Conservation (phyloP, 2,888 invertebrate species). For the Stenolophus ochropezus region DNA sequence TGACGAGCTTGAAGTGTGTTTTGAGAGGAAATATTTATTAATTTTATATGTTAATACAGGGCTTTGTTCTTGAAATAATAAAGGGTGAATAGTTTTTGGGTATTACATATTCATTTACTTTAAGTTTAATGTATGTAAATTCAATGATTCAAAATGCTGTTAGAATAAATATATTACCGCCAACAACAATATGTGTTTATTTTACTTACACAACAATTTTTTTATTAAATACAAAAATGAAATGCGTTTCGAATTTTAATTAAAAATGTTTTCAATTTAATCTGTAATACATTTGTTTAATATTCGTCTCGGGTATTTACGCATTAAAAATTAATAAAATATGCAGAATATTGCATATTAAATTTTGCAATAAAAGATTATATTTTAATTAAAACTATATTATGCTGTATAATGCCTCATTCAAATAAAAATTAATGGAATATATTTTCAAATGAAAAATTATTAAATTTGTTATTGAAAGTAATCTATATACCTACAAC, state of each 20-base stretch:
- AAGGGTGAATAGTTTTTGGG: background rate
- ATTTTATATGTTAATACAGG: constrained; percentile 16
- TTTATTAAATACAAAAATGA: no score
- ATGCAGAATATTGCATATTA: background rate
- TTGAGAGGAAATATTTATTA: constrained; percentile 27
- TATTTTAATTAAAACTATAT: background rate
- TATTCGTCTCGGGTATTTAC: background rate
- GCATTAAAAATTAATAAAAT: background rate
- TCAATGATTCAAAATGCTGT: background rate
- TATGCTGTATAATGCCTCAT: background rate
- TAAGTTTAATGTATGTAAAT: background rate
- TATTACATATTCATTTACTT: background rate
- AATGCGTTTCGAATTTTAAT: background rate
- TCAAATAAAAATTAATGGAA: background rate
- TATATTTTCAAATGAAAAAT: background rate
- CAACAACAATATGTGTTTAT: no score
- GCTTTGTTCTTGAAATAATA: constrained; percentile 1
- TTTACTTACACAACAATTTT: background rate
- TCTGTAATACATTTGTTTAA: background rate
- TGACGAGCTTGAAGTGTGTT: constrained; percentile 17
- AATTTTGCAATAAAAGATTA: background rate
- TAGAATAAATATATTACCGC: background rate
- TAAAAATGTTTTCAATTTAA: background rate
- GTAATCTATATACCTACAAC: no score
- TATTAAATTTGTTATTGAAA: no score